Conservation (phyloP, 64 coral and sea anemone genomes). For the Dendrophyllia cribrosa region DNA sequence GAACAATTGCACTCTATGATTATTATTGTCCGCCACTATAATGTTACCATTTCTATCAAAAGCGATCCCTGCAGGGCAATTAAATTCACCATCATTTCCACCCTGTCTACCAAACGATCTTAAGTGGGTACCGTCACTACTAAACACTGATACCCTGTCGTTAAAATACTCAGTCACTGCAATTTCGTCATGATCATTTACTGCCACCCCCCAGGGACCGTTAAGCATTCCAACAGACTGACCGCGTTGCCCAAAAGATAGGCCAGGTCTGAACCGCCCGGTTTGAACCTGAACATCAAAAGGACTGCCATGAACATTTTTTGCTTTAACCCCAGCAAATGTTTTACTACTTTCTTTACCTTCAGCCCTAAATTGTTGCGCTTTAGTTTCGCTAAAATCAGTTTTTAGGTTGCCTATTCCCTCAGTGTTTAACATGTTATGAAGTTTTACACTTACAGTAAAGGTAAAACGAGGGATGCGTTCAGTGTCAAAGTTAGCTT, state of each 20-base stretch:
- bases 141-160: too few relatives aligned
- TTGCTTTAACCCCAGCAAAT: conserved; percentile 37
- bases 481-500: too few relatives aligned
- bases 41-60: background rate
- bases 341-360: conserved; percentile 33
- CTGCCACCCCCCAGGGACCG: conserved; percentile 36
- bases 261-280: conserved; percentile 8
- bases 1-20: too few relatives aligned
- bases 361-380: conserved; percentile 10
- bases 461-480: background rate
- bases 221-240: background rate
- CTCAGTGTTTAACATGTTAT: background rate
- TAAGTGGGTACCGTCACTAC: background rate
- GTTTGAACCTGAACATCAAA: conserved; percentile 13
- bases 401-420: background rate
- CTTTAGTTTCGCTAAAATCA: background rate
- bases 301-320: conserved; percentile 16
- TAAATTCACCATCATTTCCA: background rate
- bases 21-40: too few relatives aligned
- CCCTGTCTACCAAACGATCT: conserved; percentile 17
- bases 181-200: conserved; percentile 39
- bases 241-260: conserved; percentile 28
- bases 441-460: background rate
- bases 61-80: background rate
- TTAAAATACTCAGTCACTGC: conserved; percentile 18